Percentiles rank a stretch among this genome's conserved stretches.
phyloP scores from a whole-genome alignment of 2,113 vertebrate genomes.

The Hylia prasina region DNA sequence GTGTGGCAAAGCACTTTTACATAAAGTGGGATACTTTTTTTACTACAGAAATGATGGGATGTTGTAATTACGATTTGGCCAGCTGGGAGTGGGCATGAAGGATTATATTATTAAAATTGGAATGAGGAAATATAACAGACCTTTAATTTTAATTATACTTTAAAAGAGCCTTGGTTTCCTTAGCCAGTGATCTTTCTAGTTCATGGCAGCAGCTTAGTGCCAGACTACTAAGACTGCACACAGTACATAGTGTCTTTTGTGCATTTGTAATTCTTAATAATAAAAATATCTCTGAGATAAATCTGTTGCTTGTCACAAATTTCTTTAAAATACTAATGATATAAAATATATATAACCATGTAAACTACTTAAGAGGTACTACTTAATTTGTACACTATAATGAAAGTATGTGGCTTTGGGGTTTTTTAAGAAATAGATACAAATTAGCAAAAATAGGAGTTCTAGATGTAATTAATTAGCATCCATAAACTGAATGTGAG shows the following conservation, averaged over 20 bases:
- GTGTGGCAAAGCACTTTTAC: background rate
- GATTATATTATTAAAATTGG: background rate
- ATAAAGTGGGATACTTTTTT: background rate
- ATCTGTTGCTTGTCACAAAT: background rate
- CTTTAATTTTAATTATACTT: constrained; percentile 21
- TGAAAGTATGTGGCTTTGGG: background rate
- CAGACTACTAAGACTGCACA: background rate
- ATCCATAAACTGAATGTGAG: background rate
- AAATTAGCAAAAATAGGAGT: background rate
- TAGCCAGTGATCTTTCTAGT: background rate
- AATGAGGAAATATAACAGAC: background rate
- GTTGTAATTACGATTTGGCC: constrained; percentile 26
- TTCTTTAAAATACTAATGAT: background rate
- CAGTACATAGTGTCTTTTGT: background rate
- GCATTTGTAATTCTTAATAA: background rate
- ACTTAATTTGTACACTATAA: background rate
- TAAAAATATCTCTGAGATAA: background rate
- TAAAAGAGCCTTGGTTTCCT: background rate
- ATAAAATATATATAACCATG: background rate
- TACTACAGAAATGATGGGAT: background rate
- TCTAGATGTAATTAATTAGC: background rate
- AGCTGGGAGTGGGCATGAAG: constrained; percentile 7
- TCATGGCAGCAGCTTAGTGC: background rate
- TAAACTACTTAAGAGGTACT: background rate
- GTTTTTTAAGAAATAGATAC: background rate